These are phyloP conservation scores for Seriola quinqueradiata DNA, from an alignment of 2,113 vertebrate species.

Conservation along the genomic window DNA sequence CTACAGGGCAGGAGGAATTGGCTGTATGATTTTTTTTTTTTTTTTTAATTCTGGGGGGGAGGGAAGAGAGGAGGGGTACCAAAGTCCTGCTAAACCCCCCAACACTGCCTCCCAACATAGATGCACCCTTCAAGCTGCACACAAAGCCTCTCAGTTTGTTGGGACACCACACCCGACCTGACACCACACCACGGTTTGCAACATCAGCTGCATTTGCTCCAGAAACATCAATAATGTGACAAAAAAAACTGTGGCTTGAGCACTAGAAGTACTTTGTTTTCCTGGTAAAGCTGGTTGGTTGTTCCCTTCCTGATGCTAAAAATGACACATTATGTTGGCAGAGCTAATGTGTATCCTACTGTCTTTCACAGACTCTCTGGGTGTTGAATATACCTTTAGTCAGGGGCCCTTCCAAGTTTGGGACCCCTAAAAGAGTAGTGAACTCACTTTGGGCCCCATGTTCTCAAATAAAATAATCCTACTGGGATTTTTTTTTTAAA, in stretches of 20 bases:
- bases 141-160: slow-evolving; percentile 50
- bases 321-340: neutral
- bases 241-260: neutral
- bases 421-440: neutral
- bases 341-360: neutral
- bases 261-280: slow-evolving; percentile 25
- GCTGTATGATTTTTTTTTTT: slow-evolving; percentile 58
- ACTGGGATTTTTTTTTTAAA: neutral
- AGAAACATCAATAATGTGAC: slow-evolving; percentile 11
- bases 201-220: slow-evolving; percentile 35
- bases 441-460: neutral
- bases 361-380: slow-evolving; percentile 4
- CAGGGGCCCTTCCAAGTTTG: neutral
- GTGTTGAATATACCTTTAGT: slow-evolving; percentile 4
- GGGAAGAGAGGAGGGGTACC: slow-evolving; percentile 33
- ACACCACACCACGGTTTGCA: slow-evolving; percentile 36
- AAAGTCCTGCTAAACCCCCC: slow-evolving; percentile 47
- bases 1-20: slow-evolving; percentile 80
- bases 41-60: slow-evolving; percentile 45
- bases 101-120: slow-evolving; percentile 21
- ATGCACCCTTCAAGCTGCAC: slow-evolving; percentile 13
- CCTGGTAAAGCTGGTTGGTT: slow-evolving; percentile 17
- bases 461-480: neutral
- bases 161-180: slow-evolving; percentile 23
- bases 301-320: too few species aligned